These are phyloP conservation scores for Catostylus mosaicus DNA, from an alignment of 30 jellyfish, hydroid and myxozoan species.

Conservation along the genomic window DNA sequence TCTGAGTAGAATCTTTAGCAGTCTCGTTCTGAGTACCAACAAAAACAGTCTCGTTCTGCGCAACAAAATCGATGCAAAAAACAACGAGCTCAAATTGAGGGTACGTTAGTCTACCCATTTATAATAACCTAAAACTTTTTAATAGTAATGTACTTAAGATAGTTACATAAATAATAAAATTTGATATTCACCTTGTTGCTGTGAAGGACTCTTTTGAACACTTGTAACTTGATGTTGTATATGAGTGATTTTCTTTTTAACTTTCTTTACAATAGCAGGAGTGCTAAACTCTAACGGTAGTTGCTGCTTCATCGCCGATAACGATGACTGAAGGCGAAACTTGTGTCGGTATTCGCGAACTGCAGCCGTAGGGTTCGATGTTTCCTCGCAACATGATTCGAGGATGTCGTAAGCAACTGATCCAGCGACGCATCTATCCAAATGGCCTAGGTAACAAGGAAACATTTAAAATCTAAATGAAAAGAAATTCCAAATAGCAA, in stretches of 20 bases:
- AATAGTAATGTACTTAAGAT: no score
- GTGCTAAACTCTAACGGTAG: constrained; percentile 82
- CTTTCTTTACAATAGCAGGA: constrained; percentile 81
- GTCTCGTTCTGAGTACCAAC: no score
- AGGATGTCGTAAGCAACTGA: constrained; percentile 95
- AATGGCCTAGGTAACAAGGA: constrained; percentile 72
- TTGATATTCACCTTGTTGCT: constrained; percentile 40
- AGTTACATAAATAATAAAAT: no score
- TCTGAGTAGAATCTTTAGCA: no score
- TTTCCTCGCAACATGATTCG: constrained; percentile 98
- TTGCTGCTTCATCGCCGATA: constrained; percentile 83
- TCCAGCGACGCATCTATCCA: constrained; percentile 99
- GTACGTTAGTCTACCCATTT: no score
- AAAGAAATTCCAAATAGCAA: background rate
- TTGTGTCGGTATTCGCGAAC: constrained; percentile 95
- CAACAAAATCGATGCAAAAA: no score
- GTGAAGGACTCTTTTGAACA: constrained; percentile 39
- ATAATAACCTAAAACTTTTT: no score
- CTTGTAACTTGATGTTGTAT: constrained; percentile 83
- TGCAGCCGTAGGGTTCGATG: constrained; percentile 97
- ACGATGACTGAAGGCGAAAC: constrained; percentile 83
- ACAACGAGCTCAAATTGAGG: no score
- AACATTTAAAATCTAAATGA: background rate
- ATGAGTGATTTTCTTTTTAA: constrained; percentile 70
- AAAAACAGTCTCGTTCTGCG: no score